A percentile compares a stretch with the other conserved stretches of the same genome.
These are phyloP conservation scores for Sinocyclocheilus anshuiensis DNA, from an alignment of 2,113 vertebrate genomes.

Conservation along the genomic window DNA sequence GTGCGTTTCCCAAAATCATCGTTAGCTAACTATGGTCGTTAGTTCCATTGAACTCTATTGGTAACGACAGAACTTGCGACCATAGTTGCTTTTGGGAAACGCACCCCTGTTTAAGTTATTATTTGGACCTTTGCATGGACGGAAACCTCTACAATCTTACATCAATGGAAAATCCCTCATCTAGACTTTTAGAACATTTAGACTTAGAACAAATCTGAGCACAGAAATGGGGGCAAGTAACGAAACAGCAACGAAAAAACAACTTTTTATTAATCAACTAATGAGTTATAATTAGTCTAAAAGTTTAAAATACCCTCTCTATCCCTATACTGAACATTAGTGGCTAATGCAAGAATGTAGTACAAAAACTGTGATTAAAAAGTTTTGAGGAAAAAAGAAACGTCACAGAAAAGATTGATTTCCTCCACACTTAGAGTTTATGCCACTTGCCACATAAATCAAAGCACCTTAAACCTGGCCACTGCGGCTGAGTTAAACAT, in stretches of 20 bases:
- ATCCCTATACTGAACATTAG: not conserved
- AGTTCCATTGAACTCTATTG: too few relatives aligned
- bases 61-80: too few relatives aligned
- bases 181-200: not conserved
- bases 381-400: not conserved
- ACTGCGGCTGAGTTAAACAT: constrained; percentile 24
- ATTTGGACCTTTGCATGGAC: not conserved
- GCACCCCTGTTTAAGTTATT: not conserved
- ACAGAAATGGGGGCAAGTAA: not conserved
- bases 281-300: not conserved
- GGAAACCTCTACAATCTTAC: not conserved
- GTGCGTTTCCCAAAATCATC: too few relatives aligned
- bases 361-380: constrained; percentile 1
- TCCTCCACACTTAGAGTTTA: not conserved
- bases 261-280: not conserved
- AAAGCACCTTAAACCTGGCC: constrained; percentile 26
- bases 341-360: not conserved
- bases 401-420: constrained; percentile 17
- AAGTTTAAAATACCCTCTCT: not conserved
- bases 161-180: not conserved
- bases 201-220: not conserved
- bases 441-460: not conserved
- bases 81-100: too few relatives aligned
- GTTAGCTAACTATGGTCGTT: too few relatives aligned
- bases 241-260: not conserved